These are phyloP conservation scores for Sparidentex hasta DNA, from an alignment of 2,797 vertebrate species.

Conservation along the genomic window DNA sequence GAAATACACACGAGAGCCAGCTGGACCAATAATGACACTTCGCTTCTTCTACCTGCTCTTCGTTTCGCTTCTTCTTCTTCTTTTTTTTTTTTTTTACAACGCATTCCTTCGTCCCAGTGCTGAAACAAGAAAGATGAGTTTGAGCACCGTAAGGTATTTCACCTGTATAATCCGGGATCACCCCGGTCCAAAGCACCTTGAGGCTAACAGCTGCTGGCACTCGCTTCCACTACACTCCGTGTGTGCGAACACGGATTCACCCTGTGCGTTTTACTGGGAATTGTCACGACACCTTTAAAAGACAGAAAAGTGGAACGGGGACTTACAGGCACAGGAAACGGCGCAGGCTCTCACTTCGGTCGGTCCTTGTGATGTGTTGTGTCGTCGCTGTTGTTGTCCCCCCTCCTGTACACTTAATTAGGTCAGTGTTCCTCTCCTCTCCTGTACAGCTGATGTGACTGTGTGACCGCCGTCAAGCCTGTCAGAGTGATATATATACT, in stretches of 20 bases:
- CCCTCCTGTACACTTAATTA: conserved; percentile 49
- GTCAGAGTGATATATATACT: fast-evolving
- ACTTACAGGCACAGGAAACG: conserved; percentile 40
- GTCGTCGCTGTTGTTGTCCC: conserved; percentile 37
- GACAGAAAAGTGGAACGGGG: background rate
- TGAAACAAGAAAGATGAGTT: background rate
- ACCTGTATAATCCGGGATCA: conserved; percentile 71
- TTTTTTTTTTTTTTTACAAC: too few species aligned
- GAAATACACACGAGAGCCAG: conserved; percentile 4
- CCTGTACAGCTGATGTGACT: conserved; percentile 62
- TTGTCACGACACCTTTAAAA: conserved; percentile 5
- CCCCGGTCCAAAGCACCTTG: conserved; percentile 59
- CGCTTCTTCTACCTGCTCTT: background rate
- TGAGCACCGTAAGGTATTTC: background rate
- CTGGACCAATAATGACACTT: conserved; percentile 8
- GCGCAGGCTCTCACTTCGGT: background rate
- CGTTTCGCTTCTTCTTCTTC: background rate
- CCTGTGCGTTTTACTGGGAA: background rate
- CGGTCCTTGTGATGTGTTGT: background rate
- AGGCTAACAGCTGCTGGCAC: conserved; percentile 76
- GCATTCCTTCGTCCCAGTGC: background rate
- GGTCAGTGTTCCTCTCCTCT: conserved; percentile 58
- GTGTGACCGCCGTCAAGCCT: conserved; percentile 23
- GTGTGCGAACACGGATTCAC: conserved; percentile 3
- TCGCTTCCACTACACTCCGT: conserved; percentile 22